phyloP scores from a whole-genome alignment of 2,888 invertebrate species.

The Eupithecia inturbata region DNA sequence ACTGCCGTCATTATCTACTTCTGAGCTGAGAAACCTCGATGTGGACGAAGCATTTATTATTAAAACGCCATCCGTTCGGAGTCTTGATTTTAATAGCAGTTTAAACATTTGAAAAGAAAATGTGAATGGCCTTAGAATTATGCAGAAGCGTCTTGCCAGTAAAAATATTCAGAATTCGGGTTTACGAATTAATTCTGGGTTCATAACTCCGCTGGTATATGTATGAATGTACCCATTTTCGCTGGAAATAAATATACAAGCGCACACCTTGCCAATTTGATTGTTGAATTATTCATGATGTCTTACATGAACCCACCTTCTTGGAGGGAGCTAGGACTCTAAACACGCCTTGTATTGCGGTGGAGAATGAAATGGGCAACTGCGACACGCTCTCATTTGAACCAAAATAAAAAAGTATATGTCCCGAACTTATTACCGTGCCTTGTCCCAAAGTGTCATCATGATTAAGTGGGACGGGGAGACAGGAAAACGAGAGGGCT shows the following conservation, averaged over 20 bases:
- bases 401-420: conserved; percentile 60
- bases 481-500: conserved; percentile 45
- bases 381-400: conserved; percentile 61
- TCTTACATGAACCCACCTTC: conserved; percentile 71
- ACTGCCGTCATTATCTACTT: conserved; percentile 61
- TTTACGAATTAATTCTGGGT: conserved; percentile 49
- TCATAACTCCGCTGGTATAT: conserved; percentile 47
- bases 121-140: conserved; percentile 27
- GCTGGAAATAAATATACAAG: conserved; percentile 77
- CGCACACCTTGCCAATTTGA: conserved; percentile 80
- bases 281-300: conserved; percentile 82
- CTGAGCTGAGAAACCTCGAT: conserved; percentile 43
- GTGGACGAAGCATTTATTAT: conserved; percentile 64
- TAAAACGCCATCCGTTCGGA: conserved; percentile 55
- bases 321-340: conserved; percentile 59
- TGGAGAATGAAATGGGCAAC: conserved; percentile 74
- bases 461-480: conserved; percentile 52
- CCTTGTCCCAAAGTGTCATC: conserved; percentile 54
- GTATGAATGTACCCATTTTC: conserved; percentile 68
- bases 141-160: conserved; percentile 29
- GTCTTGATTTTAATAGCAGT: conserved; percentile 58
- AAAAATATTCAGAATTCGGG: conserved; percentile 32
- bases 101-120: conserved; percentile 58
- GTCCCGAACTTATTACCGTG: conserved; percentile 56
- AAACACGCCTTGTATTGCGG: conserved; percentile 64